Evolutionary conservation across 2,797 vertebrate genomes (phyloP).

Genomic region (Neosalanx taihuensis): DNA sequence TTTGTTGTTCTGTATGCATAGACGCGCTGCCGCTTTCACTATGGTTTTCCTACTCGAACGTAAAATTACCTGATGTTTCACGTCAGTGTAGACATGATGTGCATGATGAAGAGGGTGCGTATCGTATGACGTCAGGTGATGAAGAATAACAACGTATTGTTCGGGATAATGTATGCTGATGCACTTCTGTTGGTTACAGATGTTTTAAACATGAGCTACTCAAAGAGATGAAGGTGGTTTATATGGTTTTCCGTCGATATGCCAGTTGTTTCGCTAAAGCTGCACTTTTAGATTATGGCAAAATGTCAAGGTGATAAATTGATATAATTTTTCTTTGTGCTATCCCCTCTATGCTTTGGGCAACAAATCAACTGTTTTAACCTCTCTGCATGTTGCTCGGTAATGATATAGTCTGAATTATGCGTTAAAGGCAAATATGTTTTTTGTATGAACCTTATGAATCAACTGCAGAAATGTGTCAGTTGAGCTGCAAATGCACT

Average conservation of each 20-base stretch:
- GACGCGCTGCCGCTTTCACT: neutral
- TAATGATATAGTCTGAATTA: neutral
- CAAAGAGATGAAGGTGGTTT: neutral
- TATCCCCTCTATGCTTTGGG: neutral
- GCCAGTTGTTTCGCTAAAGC: neutral
- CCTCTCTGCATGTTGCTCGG: neutral
- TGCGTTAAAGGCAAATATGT: neutral
- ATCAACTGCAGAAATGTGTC: neutral
- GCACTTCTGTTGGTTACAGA: neutral
- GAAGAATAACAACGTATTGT: neutral
- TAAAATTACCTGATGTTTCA: neutral
- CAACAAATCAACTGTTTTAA: neutral
- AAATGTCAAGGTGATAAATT: neutral
- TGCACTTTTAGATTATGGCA: neutral
- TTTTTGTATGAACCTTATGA: neutral
- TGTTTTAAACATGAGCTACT: conserved; percentile 8
- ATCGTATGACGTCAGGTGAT: neutral
- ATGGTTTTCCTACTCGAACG: neutral
- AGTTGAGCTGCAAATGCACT: neutral
- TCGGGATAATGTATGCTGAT: neutral
- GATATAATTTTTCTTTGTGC: neutral
- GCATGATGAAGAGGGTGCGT: neutral
- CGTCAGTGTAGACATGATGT: neutral
- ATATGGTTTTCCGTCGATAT: neutral
- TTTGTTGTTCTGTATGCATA: neutral